These are phyloP conservation scores for Xanthostigma xanthostigma DNA, from an alignment of 2,888 invertebrate genomes.

Conservation along the genomic window DNA sequence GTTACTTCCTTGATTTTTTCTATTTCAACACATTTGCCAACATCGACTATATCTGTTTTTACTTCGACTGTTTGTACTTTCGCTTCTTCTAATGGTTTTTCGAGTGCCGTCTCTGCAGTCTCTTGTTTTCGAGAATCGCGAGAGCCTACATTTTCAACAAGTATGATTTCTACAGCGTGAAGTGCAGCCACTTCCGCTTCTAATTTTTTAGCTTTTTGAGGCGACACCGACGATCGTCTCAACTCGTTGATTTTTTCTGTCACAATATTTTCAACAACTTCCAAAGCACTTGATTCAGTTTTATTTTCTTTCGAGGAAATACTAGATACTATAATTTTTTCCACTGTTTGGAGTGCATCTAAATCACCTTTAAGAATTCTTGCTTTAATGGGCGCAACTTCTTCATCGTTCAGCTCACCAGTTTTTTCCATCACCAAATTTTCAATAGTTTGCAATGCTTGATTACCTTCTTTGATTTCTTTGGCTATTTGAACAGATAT, in stretches of 20 bases:
- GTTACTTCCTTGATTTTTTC: conserved; percentile 6
- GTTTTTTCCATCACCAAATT: neutral
- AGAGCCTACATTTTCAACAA: neutral
- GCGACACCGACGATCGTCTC: conserved; percentile 6
- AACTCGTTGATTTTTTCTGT: conserved; percentile 7
- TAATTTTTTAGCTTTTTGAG: conserved; percentile 8
- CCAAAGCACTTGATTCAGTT: neutral
- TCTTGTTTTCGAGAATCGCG: conserved; percentile 4
- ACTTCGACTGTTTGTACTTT: conserved; percentile 2
- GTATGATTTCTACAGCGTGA: too few relatives aligned
- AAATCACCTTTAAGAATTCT: too few relatives aligned
- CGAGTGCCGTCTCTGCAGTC: conserved; percentile 6
- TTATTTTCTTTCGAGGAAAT: neutral
- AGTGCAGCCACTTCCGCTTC: neutral
- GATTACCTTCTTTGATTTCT: conserved; percentile 1
- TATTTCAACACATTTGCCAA: conserved; percentile 4
- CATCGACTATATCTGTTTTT: conserved; percentile 1
- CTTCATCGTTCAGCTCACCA: too few relatives aligned
- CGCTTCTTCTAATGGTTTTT: conserved; percentile 3
- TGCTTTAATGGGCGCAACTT: too few relatives aligned
- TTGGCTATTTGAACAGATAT: conserved; percentile 2
- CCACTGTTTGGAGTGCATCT: too few relatives aligned
- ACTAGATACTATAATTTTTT: too few relatives aligned
- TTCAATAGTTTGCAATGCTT: neutral
- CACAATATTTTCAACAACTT: neutral